These are phyloP conservation scores for Apogon hyalosoma DNA, from an alignment of 2,797 vertebrate genomes.

Conservation along the genomic window DNA sequence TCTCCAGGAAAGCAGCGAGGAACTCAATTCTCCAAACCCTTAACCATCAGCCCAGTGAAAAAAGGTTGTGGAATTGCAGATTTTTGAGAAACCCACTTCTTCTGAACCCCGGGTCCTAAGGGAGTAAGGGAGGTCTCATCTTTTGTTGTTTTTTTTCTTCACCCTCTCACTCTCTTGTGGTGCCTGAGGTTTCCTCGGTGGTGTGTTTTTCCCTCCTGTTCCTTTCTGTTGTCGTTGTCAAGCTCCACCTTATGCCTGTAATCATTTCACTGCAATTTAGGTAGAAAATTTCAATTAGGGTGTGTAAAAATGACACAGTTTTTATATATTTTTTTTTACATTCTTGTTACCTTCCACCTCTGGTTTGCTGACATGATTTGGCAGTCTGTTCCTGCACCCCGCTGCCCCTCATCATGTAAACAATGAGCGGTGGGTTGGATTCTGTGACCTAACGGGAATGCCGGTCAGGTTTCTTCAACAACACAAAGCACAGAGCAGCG, in stretches of 20 bases:
- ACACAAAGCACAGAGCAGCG: conserved; percentile 38
- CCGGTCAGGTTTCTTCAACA: conserved; percentile 52
- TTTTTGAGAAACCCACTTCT: conserved; percentile 60
- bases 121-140: conserved; percentile 30
- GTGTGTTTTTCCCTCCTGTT: conserved; percentile 15
- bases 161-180: conserved; percentile 10
- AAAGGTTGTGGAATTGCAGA: conserved; percentile 62
- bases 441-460: conserved; percentile 50
- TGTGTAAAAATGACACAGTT: conserved; percentile 55
- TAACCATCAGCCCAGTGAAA: conserved; percentile 41
- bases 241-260: conserved; percentile 66
- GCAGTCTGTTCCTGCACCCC: background rate
- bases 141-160: conserved; percentile 36
- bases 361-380: conserved; percentile 13
- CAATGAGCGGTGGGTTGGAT: conserved; percentile 33
- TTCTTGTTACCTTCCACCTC: conserved; percentile 54
- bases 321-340: background rate
- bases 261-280: conserved; percentile 75
- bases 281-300: conserved; percentile 76
- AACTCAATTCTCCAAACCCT: conserved; percentile 51
- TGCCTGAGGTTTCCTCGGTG: conserved; percentile 35
- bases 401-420: conserved; percentile 9
- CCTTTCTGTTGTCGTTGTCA: conserved; percentile 60
- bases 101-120: conserved; percentile 30
- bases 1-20: conserved; percentile 34